Evolutionary conservation across 2,888 invertebrate genomes (phyloP), one percentile per base, ranked within the genome.

Genomic region (Orchesella flavescens): DNA sequence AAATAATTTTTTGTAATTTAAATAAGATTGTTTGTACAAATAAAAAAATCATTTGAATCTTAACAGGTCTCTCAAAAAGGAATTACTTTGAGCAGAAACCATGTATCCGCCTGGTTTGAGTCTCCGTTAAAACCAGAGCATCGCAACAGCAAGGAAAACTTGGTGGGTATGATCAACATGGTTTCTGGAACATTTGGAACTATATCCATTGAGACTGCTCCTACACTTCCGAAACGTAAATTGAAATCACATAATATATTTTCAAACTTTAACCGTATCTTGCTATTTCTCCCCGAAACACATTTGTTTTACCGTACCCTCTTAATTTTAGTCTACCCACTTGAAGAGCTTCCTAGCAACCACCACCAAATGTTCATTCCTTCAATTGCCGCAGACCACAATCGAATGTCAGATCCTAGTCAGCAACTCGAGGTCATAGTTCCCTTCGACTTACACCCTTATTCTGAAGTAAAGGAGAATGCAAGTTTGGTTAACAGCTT

Each of bases 101-200:
- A 66, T 24, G 34, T 66, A 15, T 43, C 44, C 44, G 5, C 43
- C 15, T 66, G 34, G 10, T 66, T 66, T 44, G 66, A 66, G 34
- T 19, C 43, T 43, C 44, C 43, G 43, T 9, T 66, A 66, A n/a
- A n/a, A n/a, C 19, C 66, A 1, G 43, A 43, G 4, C 34, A 66
- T 24, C 43, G 43, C 4, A 43, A 66, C n/a, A 43, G 10, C 1
- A 66, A 66, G 44, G 4, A 34, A 12, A 44, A 66, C 1, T 15
- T 66, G 19, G 66, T 17, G 10, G 66, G 15, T 3, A 66, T 66
- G 66, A 17, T 66, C n/a, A 44, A n/a, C n/a, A n/a, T 66, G 12
- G 66, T 66, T 12, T 44, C 44, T 15, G 10, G 9, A 4, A 66
- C 43, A 17, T 66, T 66, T 44, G 44, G 19, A 17, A 66, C 17